These are phyloP conservation scores for Microctenopoma steveboyesi DNA, from an alignment of 2,797 vertebrate genomes.

Conservation along the genomic window DNA sequence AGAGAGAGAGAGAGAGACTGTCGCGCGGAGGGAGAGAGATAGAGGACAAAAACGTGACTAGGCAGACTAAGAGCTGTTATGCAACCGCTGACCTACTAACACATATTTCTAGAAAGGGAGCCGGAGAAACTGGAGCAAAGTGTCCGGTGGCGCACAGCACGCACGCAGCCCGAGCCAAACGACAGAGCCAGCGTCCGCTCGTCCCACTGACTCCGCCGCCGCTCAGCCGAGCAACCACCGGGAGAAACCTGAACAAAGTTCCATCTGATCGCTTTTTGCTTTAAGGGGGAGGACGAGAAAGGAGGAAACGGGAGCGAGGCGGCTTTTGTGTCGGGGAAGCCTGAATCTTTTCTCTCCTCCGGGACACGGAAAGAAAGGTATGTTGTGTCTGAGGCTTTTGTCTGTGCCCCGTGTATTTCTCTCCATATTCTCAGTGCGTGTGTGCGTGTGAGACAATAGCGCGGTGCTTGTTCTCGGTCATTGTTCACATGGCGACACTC, in stretches of 20 bases:
- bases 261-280: constrained; percentile 19
- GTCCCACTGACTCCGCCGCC: constrained; percentile 43
- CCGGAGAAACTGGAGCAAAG: constrained; percentile 83
- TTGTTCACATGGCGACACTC: constrained; percentile 81
- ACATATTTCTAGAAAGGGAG: constrained; percentile 82
- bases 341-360: constrained; percentile 38
- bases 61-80: constrained; percentile 84
- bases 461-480: constrained; percentile 63
- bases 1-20: constrained; percentile 23
- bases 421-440: too few species aligned
- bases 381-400: constrained; percentile 48
- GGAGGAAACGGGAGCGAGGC: constrained; percentile 71
- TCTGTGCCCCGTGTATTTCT: background rate
- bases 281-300: constrained; percentile 35
- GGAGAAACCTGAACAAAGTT: constrained; percentile 43
- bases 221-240: constrained; percentile 37
- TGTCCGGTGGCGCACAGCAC: constrained; percentile 74
- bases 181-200: constrained; percentile 51
- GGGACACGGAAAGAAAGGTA: constrained; percentile 70
- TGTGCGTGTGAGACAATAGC: constrained; percentile 10
- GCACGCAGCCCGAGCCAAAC: constrained; percentile 59
- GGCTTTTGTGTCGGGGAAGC: constrained; percentile 81
- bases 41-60: constrained; percentile 82
- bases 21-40: constrained; percentile 53
- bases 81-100: constrained; percentile 89